A percentile compares a stretch with the other conserved stretches of the same genome.
These are phyloP conservation scores for Syncerus caffer DNA, from an alignment of 2,797 vertebrate species.

Conservation along the genomic window DNA sequence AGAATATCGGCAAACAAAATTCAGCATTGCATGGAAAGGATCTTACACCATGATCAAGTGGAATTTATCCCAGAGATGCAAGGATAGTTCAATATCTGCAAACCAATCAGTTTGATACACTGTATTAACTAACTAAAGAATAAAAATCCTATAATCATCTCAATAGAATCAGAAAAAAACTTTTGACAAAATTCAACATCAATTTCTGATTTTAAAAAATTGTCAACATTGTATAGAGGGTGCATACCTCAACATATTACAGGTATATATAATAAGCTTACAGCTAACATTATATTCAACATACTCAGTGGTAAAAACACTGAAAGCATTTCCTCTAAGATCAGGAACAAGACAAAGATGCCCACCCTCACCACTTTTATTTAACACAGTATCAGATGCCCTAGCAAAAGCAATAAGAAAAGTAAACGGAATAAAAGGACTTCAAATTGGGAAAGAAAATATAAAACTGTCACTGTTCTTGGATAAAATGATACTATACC, in stretches of 20 bases:
- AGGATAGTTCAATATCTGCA: not conserved
- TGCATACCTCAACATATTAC: not conserved
- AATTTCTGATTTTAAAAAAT: not conserved
- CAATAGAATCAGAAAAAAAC: not conserved
- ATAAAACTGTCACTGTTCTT: not conserved
- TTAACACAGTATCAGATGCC: not conserved
- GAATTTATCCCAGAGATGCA: not conserved
- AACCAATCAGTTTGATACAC: not conserved
- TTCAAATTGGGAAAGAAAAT: not conserved
- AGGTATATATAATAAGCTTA: not conserved
- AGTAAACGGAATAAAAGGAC: not conserved
- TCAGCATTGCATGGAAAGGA: not conserved
- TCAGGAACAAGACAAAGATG: not conserved
- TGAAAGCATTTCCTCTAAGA: not conserved
- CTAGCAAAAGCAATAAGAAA: not conserved
- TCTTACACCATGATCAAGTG: not conserved
- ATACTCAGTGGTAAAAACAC: not conserved
- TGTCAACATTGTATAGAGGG: not conserved
- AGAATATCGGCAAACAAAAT: not conserved
- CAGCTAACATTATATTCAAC: not conserved
- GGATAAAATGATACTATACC: not conserved
- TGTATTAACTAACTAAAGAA: not conserved
- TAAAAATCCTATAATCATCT: not conserved
- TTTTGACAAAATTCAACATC: not conserved
- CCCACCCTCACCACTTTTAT: not conserved